Evolutionary conservation across 37 sponge, comb jelly and placozoan species (phyloP).

Genomic region (Mnemiopsis leidyi): DNA sequence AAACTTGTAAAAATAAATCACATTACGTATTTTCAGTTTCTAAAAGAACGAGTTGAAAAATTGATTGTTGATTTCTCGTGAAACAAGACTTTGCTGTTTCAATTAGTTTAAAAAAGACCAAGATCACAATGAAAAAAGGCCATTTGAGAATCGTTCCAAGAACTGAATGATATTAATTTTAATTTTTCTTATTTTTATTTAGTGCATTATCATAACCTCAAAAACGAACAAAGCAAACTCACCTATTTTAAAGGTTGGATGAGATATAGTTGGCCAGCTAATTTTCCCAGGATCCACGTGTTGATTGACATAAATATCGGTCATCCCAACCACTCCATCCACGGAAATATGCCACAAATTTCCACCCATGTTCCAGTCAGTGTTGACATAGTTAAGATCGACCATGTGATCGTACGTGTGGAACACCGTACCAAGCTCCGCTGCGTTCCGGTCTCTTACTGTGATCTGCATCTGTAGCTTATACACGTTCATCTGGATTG

Average conservation of each 20-base stretch:
- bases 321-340: conserved; percentile 48
- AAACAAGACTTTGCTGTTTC: no score
- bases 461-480: not conserved
- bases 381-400: not conserved
- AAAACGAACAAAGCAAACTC: no score
- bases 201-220: no score
- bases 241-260: conserved; percentile 34
- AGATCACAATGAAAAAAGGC: no score
- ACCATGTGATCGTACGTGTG: not conserved
- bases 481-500: conserved; percentile 7
- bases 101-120: no score
- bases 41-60: no score
- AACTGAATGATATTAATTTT: no score
- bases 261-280: not conserved
- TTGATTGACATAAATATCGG: conserved; percentile 37
- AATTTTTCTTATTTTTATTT: no score
- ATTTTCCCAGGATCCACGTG: conserved; percentile 32
- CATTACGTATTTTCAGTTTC: no score
- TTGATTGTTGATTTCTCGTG: no score
- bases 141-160: no score
- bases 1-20: no score
- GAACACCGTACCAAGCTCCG: conserved; percentile 29
- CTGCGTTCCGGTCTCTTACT: not conserved
- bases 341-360: conserved; percentile 51
- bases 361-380: conserved; percentile 41